Evolutionary conservation across 2,888 invertebrate genomes (phyloP), one percentile per base, ranked within the genome.

Genomic region (Ormyrus thymus): DNA sequence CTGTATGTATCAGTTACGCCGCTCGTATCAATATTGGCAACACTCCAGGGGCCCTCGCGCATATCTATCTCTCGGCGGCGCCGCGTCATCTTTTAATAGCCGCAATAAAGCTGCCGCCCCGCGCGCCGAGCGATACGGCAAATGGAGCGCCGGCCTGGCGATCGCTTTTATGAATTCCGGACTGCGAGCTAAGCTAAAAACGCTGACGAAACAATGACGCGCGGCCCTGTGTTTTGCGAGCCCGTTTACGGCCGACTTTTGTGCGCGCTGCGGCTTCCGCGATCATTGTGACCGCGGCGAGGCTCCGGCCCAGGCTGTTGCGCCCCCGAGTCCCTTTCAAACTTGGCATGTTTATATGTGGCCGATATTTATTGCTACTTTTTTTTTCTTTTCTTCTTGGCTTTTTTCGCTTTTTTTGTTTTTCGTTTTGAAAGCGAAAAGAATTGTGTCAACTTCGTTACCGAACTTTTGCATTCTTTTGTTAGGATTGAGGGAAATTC

Each of bases 31-130:
- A 83, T 83, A 85, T 84, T 87, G 86, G 86, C 86, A 80, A 80
- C 13, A 55, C 71, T 86, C 86, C 87, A 87, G 83, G 15, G 29
- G 8, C 55, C 9, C 15, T 51, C 62, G 48, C 7, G 8, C 51
- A 45, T 58, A 15, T 55, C 43, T 15, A n/a, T 68, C 53, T 46
- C 81, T 68, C 81, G 83, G 81, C 80, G 65, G 82, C 74, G 80
- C 83, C 83, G 83, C 81, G 83, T 84, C 86, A 85, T 84, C 83
- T 85, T 85, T 86, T 86, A 85, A 86, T 86, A 83, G 83, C 79
- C 11, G 82, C 83, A 82, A 84, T 84, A 85, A 84, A 84, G 79
- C 80, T 80, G 76, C 75, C 72, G 62, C 66, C 70, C 65, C 70
- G 72, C 56, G 50, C 73, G 78, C 7, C 8, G 15, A 11, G 65